A percentile compares a stretch with the other conserved stretches of the same genome.
Conservation (phyloP, 53 echinoderm and acorn worm genomes). For the Arbacia lixula region DNA sequence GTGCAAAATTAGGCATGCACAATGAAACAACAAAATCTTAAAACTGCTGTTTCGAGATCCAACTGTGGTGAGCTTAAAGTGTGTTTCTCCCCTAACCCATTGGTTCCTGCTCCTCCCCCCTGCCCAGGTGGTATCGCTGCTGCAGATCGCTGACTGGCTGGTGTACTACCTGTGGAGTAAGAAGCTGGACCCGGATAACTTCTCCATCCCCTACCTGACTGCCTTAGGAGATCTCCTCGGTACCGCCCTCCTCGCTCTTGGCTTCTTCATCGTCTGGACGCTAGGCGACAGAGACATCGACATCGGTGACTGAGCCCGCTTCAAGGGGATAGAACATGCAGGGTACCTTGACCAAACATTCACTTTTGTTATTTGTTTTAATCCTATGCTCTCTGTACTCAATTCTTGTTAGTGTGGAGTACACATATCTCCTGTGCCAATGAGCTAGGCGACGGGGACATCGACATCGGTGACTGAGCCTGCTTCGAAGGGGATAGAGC, state of each 20-base stretch:
- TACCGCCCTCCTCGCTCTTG: constrained; percentile 80
- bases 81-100: too few relatives aligned
- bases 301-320: constrained; percentile 74
- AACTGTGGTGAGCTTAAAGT: too few relatives aligned
- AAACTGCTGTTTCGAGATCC: too few relatives aligned
- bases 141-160: constrained; percentile 83
- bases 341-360: too few relatives aligned
- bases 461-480: background rate
- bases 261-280: constrained; percentile 91
- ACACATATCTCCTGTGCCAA: too few relatives aligned
- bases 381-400: too few relatives aligned
- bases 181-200: constrained; percentile 92
- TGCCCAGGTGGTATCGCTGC: constrained; percentile 69
- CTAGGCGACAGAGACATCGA: constrained; percentile 94
- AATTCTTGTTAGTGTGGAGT: too few relatives aligned
- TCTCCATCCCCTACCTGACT: constrained; percentile 96
- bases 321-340: too few relatives aligned
- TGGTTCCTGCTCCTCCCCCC: too few relatives aligned
- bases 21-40: too few relatives aligned
- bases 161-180: constrained; percentile 88
- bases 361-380: too few relatives aligned
- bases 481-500: background rate
- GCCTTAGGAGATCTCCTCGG: constrained; percentile 93
- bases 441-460: background rate
- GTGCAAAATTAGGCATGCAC: too few relatives aligned